phyloP scores from a whole-genome alignment of 2,113 vertebrate species.

The Anarhynchus alexandrinus region DNA sequence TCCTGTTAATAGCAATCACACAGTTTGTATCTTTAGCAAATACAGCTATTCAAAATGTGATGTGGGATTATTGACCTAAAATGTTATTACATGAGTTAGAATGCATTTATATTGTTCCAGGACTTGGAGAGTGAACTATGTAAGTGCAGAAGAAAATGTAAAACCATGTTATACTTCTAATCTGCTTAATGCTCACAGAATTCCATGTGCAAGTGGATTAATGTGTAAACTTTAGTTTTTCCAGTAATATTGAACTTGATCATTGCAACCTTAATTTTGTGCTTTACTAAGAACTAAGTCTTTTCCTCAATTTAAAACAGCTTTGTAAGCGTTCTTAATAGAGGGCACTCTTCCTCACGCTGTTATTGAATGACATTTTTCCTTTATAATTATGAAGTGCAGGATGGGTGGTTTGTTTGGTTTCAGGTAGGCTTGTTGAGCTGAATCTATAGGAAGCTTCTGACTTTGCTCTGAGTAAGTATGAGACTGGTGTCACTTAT shows the following conservation, averaged over 20 bases:
- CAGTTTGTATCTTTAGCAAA: not conserved
- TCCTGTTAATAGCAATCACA: not conserved
- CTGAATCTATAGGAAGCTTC: not conserved
- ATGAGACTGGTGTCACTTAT: not conserved
- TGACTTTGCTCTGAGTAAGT: not conserved
- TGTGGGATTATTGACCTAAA: not conserved
- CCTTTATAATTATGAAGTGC: not conserved
- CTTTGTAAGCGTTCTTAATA: not conserved
- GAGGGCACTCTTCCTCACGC: not conserved
- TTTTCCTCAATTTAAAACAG: not conserved
- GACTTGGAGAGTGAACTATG: accelerated
- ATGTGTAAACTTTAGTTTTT: not conserved
- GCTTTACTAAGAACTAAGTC: not conserved
- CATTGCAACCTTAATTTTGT: not conserved
- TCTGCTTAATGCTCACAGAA: not conserved
- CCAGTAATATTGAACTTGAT: not conserved
- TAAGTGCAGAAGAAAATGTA: not conserved
- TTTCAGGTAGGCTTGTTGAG: not conserved
- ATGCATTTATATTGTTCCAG: not conserved
- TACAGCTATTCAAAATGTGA: not conserved
- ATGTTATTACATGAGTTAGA: not conserved
- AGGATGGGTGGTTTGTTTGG: not conserved
- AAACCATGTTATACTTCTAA: not conserved
- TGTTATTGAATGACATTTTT: not conserved
- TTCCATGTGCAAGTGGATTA: not conserved